Evolutionary conservation across 2,113 vertebrate genomes (phyloP), one percentile per base, ranked within the genome.

Genomic region (Perca flavescens): DNA sequence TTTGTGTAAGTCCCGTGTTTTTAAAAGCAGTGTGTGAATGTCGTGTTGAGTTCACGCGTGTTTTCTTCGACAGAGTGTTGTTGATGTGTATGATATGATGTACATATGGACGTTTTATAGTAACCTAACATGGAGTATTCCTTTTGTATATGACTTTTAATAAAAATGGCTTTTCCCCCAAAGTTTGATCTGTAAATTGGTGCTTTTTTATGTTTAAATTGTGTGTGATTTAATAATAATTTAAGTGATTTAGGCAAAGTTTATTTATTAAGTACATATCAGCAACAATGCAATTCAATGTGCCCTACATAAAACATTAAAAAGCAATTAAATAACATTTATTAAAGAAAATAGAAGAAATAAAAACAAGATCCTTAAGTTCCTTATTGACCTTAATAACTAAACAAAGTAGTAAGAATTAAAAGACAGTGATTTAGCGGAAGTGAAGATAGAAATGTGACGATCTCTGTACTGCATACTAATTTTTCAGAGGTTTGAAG

Each of bases 131-230:
- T 91, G 77, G 71, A 86, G 85, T 79, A 88, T 89, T 92, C 89
- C 93, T 95, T 95, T 95, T 95, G 88, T 95, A 95, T 84, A 88
- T 93, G 85, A 91, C 86, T 95, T 95, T 92, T 93, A 95, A 93
- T 94, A 93, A 95, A 94, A 94, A 89, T 36, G 31, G 3, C 34
- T 86, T 91, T 93, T 82, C 91, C 92, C 85, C 81, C 77, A 77
- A 79, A 36, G 22, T 66, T 52, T 34, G 19, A 5, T 72, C 12
- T 12, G 14, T 28, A 16, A 61, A 4, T 10, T 53, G 14, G 6
- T 54, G 3, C 28, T 28, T 15, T 52, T 34, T n/a, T 72, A 1
- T 4, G 47, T 68, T 53, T 7, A 2, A 5, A 6, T 36, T 36
- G 31, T 31, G 10, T 61, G 36, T 21, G 3, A 25, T 25, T 25